These are phyloP conservation scores for Panthera tigris DNA, from an alignment of 2,113 vertebrate genomes.

Conservation along the genomic window DNA sequence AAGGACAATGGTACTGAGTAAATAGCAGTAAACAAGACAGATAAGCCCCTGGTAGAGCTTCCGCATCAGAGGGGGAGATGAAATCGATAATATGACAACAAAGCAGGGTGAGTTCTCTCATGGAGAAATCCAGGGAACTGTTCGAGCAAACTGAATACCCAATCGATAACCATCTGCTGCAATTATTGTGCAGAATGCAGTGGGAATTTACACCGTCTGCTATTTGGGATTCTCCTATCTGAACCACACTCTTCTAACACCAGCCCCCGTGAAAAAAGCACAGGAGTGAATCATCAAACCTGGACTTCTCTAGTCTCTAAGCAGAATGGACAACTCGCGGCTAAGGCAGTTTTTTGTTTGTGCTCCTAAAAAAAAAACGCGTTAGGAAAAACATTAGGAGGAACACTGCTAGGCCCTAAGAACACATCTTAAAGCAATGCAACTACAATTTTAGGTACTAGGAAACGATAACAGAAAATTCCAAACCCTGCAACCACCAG, in stretches of 20 bases:
- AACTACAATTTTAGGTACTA: background rate
- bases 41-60: background rate
- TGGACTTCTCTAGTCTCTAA: background rate
- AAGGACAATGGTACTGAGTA: background rate
- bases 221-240: background rate
- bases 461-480: background rate
- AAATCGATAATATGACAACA: background rate
- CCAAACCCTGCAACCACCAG: background rate
- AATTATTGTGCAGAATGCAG: background rate
- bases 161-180: background rate
- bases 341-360: background rate
- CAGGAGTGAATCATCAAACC: background rate
- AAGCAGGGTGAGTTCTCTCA: background rate
- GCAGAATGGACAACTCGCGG: background rate
- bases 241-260: background rate
- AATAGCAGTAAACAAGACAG: background rate
- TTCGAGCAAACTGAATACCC: background rate
- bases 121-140: background rate
- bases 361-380: background rate
- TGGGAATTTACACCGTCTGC: background rate
- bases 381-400: background rate
- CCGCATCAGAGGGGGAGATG: background rate
- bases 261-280: background rate
- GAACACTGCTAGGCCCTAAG: background rate
- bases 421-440: background rate